Evolutionary conservation across 2,113 vertebrate species (phyloP), one percentile per base, ranked within the genome.

Genomic region (Phalacrocorax carbo): DNA sequence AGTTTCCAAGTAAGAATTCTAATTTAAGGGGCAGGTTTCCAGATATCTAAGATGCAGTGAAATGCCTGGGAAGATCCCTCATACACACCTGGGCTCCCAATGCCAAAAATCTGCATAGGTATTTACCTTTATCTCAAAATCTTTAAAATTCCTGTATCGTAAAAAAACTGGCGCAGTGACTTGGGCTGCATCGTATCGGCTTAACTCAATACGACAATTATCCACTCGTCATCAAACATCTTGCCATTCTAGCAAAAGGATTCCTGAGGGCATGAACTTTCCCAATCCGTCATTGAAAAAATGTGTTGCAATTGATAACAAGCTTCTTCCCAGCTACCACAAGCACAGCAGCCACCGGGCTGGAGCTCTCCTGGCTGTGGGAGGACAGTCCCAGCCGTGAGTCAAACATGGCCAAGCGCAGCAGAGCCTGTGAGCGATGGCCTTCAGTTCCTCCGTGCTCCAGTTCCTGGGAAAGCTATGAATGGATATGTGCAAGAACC

Each of bases 161-260:
- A 60, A 60, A 58, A 30, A 76, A 30, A 76, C 36, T 65, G 82
- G 78, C 69, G 38, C 15, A 21, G 27, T 30, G 79, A 80, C 49
- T 60, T 42, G 54, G 69, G 62, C 77, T 29, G 48, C 8, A 9
- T 11, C 42, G 11, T 27, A 42, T 30, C 55, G 75, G 40, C 40
- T 10, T 11, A 73, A 40, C n/a, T 68, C 68, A 13, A 7, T 0
- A 10, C 4, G 76, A 36, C 66, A 64, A 5, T 6, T 62, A 69
- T 2, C 44, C 44, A 13, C 21, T 51, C 2, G 0, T 29, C 77
- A 81, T 6, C 68, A 10, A 29, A 6, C 32, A 10, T 9, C 0
- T 0, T 46, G 77, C 19, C n/a, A 13, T 25, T 30, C 1, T 0
- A 48, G 44, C 49, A 19, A 42, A 86, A 72, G 44, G 51, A 7